Evolutionary conservation across 2,888 invertebrate species (phyloP).

Genomic region (Emesis russula): DNA sequence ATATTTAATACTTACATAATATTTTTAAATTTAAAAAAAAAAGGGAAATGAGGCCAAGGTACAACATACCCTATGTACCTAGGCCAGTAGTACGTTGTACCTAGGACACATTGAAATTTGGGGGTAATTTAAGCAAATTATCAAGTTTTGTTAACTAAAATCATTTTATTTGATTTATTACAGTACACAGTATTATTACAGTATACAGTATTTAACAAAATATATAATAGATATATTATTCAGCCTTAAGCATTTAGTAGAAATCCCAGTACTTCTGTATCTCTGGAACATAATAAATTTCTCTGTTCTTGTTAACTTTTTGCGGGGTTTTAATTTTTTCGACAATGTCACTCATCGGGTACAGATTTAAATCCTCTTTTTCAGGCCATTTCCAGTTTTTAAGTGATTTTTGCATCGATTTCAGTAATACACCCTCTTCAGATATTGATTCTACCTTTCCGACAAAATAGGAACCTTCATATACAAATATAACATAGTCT

Average conservation of each 20-base stretch:
- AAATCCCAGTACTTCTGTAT: slow-evolving; percentile 43
- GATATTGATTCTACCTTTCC: slow-evolving; percentile 33
- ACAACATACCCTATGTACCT: slow-evolving; percentile 25
- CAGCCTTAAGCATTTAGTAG: slow-evolving; percentile 24
- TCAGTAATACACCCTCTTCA: slow-evolving; percentile 39
- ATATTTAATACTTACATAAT: too few relatives aligned
- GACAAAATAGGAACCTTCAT: slow-evolving; percentile 36
- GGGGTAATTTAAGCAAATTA: neutral
- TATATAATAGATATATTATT: slow-evolving; percentile 51
- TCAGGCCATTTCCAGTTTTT: slow-evolving; percentile 53
- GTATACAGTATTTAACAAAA: slow-evolving; percentile 13
- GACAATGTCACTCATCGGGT: slow-evolving; percentile 28
- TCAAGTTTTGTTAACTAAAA: neutral
- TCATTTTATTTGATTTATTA: neutral
- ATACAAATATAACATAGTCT: slow-evolving; percentile 48
- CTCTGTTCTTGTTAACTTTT: slow-evolving; percentile 42
- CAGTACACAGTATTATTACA: slow-evolving; percentile 1
- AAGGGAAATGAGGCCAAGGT: neutral
- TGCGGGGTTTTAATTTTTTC: slow-evolving; percentile 39
- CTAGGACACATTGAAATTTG: slow-evolving; percentile 24
- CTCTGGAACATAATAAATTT: slow-evolving; percentile 48
- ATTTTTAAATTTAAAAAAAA: slow-evolving; percentile 23
- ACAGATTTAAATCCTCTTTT: slow-evolving; percentile 39
- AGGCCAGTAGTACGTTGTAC: slow-evolving; percentile 7
- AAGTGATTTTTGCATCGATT: slow-evolving; percentile 41